phyloP scores from a whole-genome alignment of 2,888 invertebrate species.

The Standfussiana lucernea region DNA sequence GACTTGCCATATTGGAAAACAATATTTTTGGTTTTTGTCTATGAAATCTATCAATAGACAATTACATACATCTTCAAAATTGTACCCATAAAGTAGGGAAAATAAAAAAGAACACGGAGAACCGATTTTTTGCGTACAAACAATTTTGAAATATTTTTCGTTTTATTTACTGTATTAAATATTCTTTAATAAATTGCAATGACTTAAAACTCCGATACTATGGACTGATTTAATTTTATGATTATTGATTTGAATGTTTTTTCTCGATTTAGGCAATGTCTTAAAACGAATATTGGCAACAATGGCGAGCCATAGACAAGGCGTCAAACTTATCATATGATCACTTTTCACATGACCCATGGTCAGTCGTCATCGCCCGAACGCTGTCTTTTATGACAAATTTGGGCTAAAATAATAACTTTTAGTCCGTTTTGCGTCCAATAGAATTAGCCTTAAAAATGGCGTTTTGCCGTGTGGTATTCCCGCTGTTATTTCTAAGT shows the following conservation, averaged over 20 bases:
- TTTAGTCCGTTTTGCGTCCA: slow-evolving; percentile 83
- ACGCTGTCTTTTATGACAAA: slow-evolving; percentile 82
- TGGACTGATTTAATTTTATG: too few species aligned
- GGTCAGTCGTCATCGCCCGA: slow-evolving; percentile 83
- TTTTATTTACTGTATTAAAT: not conserved
- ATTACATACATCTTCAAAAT: not conserved
- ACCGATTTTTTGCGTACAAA: not conserved
- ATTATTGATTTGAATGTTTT: not conserved
- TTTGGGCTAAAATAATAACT: slow-evolving; percentile 79
- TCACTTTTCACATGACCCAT: slow-evolving; percentile 89
- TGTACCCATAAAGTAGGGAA: slow-evolving; percentile 22
- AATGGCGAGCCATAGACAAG: slow-evolving; percentile 78
- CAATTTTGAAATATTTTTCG: not conserved
- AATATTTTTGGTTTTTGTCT: slow-evolving; percentile 7
- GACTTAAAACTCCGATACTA: not conserved
- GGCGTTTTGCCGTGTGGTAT: slow-evolving; percentile 87
- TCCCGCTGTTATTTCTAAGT: slow-evolving; percentile 84
- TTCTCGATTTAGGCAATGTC: slow-evolving; percentile 1
- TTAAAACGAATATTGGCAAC: slow-evolving; percentile 60
- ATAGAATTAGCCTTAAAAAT: slow-evolving; percentile 81
- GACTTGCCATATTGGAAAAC: not conserved
- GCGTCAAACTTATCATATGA: slow-evolving; percentile 88
- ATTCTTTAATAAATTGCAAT: not conserved
- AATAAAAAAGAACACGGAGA: not conserved
- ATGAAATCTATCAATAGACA: slow-evolving; percentile 40